These are phyloP conservation scores for Ichneumon xanthorius DNA, from an alignment of 2,888 invertebrate species.

Conservation along the genomic window DNA sequence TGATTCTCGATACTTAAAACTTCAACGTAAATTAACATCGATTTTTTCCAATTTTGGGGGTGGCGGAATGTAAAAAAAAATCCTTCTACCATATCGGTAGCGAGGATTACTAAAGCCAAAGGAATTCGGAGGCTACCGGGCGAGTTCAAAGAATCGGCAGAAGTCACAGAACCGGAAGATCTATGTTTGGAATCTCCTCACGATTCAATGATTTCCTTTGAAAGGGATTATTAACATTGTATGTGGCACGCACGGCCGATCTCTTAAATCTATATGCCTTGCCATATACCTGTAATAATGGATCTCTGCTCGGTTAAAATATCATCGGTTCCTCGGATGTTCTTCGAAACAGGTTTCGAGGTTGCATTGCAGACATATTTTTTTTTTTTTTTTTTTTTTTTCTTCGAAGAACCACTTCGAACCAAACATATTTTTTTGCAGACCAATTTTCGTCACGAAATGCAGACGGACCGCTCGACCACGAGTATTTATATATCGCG, in stretches of 20 bases:
- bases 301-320: conserved; percentile 35
- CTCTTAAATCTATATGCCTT: conserved; percentile 18
- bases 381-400: conserved; percentile 38
- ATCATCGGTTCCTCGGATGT: conserved; percentile 46
- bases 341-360: conserved; percentile 58
- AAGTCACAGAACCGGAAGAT: conserved; percentile 60
- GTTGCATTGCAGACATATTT: conserved; percentile 36
- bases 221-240: conserved; percentile 48
- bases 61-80: not conserved
- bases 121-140: conserved; percentile 44
- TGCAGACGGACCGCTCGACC: conserved; percentile 12
- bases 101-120: not conserved
- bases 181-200: conserved; percentile 51
- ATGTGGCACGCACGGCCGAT: conserved; percentile 51
- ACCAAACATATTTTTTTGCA: conserved; percentile 30
- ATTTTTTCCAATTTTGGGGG: not conserved
- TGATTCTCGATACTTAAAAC: no score
- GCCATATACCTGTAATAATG: conserved; percentile 40
- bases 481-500: conserved; percentile 31
- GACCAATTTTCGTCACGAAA: conserved; percentile 63
- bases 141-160: conserved; percentile 32
- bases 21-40: not conserved
- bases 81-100: not conserved
- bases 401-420: conserved; percentile 51
- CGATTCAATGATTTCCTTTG: conserved; percentile 57